Evolutionary conservation across 2,888 invertebrate species (phyloP).

Genomic region (Fabriciana adippe): DNA sequence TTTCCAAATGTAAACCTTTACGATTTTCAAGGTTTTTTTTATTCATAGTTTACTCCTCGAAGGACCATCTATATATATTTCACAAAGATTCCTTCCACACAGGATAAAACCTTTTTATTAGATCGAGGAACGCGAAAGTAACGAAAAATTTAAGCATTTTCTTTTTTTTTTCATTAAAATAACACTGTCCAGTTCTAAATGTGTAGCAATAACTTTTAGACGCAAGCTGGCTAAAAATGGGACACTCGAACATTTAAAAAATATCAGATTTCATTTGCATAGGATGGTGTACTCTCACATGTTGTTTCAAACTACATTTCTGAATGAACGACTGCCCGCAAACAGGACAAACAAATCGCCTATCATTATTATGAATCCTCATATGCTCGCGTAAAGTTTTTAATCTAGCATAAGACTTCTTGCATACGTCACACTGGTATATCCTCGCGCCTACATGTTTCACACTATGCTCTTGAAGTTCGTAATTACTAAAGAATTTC

Average conservation of each 20-base stretch:
- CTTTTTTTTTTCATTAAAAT: no score
- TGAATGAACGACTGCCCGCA: constrained; percentile 74
- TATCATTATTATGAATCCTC: constrained; percentile 74
- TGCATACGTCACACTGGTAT: constrained; percentile 79
- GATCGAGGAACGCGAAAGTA: no score
- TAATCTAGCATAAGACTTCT: constrained; percentile 72
- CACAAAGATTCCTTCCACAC: no score
- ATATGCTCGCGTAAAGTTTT: constrained; percentile 76
- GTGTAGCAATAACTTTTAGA: constrained; percentile 42
- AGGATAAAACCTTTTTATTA: no score
- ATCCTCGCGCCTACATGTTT: constrained; percentile 80
- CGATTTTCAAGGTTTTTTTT: no score
- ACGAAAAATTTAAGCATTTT: no score
- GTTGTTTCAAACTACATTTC: constrained; percentile 73
- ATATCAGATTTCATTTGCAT: constrained; percentile 57
- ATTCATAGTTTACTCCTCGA: no score
- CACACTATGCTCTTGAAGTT: constrained; percentile 79
- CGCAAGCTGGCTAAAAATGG: constrained; percentile 30
- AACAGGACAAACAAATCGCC: constrained; percentile 66
- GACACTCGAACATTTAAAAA: constrained; percentile 40
- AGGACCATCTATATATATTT: no score
- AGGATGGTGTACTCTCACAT: constrained; percentile 73
- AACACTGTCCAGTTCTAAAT: no score
- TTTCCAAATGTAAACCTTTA: no score
- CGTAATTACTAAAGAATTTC: constrained; percentile 81